phyloP scores from a whole-genome alignment of 1,140 invertebrate genomes.

The Drosophila navojoa region DNA sequence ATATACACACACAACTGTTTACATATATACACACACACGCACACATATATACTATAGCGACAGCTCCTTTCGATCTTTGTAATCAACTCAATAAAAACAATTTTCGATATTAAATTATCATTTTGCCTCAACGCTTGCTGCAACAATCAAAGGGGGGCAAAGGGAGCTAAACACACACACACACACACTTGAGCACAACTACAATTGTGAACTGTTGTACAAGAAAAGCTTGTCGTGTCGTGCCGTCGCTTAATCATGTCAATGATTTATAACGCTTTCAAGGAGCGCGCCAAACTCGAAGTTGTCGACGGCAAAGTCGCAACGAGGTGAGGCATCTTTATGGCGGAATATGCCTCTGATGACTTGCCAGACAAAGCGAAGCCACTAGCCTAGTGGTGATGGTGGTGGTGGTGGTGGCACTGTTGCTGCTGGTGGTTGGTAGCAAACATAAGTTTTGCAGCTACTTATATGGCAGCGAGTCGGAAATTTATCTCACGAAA shows the following conservation, averaged over 20 bases:
- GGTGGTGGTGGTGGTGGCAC: neutral
- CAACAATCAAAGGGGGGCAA: constrained; percentile 15
- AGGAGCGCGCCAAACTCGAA: constrained; percentile 76
- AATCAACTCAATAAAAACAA: constrained; percentile 77
- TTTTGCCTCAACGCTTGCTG: constrained; percentile 32
- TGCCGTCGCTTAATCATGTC: constrained; percentile 80
- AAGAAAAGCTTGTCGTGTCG: constrained; percentile 78
- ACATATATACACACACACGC: neutral
- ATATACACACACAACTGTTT: neutral
- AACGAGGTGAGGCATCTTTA: constrained; percentile 36
- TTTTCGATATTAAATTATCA: constrained; percentile 82
- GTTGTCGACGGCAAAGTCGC: constrained; percentile 69
- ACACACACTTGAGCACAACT: neutral
- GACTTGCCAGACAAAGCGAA: constrained; percentile 43
- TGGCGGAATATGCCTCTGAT: constrained; percentile 5
- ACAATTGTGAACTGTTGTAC: constrained; percentile 31
- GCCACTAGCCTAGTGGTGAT: constrained; percentile 19
- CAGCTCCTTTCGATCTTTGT: constrained; percentile 24
- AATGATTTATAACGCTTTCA: constrained; percentile 83
- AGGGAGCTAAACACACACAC: constrained; percentile 13
- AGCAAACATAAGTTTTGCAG: constrained; percentile 75
- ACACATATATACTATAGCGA: neutral
- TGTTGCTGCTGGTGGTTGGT: constrained; percentile 33
- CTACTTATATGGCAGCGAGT: constrained; percentile 71
- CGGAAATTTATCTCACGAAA: constrained; percentile 76